Percentiles rank a stretch among this genome's conserved stretches.
These are phyloP conservation scores for Eupithecia exiguata DNA, from an alignment of 2,888 invertebrate species.

Conservation along the genomic window DNA sequence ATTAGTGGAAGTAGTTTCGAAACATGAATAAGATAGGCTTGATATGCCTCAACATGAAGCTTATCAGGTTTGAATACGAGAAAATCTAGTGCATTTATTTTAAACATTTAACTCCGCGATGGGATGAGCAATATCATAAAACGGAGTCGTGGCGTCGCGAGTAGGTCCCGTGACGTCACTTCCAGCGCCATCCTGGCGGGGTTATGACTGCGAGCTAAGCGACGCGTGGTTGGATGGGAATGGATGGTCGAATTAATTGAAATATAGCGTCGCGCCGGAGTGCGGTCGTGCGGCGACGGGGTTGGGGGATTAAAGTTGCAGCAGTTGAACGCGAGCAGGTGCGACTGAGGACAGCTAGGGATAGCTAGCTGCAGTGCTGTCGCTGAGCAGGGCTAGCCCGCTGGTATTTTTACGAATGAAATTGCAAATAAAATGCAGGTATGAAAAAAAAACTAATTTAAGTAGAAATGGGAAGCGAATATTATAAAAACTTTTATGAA, in stretches of 20 bases:
- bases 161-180: constrained; percentile 17
- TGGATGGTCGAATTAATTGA: constrained; percentile 81
- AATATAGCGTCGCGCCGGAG: constrained; percentile 78
- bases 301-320: constrained; percentile 81
- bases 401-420: neutral
- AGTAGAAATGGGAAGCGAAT: neutral
- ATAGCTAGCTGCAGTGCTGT: constrained; percentile 66
- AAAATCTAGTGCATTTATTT: neutral
- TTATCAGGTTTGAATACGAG: neutral
- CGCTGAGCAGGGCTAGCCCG: constrained; percentile 31
- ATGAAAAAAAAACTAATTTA: neutral
- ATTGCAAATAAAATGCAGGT: neutral
- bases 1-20: neutral
- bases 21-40: neutral
- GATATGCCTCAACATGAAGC: neutral
- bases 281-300: constrained; percentile 73
- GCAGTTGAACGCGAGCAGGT: constrained; percentile 67
- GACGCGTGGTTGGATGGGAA: constrained; percentile 66
- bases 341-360: constrained; percentile 52
- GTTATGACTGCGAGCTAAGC: constrained; percentile 65
- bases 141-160: neutral
- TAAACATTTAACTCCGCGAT: neutral
- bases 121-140: constrained; percentile 15
- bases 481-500: neutral
- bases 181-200: constrained; percentile 48